These are phyloP conservation scores for Drosophila tripunctata DNA, from an alignment of 2,888 invertebrate genomes.

Conservation along the genomic window DNA sequence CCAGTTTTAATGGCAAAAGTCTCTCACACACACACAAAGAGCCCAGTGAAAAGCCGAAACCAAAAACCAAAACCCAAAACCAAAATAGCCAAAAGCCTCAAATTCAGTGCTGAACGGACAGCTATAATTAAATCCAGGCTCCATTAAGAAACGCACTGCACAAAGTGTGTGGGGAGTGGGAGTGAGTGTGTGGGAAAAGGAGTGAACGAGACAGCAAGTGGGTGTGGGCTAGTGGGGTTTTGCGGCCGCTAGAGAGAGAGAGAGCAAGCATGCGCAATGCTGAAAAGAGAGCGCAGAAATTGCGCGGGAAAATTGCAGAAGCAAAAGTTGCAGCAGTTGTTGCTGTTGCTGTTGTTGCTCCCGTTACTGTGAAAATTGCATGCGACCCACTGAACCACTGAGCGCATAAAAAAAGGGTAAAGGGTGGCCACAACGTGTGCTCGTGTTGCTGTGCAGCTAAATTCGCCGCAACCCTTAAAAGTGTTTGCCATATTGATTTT, in stretches of 20 bases:
- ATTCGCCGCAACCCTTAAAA: slow-evolving; percentile 79
- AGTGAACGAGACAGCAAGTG: too few relatives aligned
- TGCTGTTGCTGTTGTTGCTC: slow-evolving; percentile 23
- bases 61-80: slow-evolving; percentile 1
- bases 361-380: slow-evolving; percentile 40
- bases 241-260: too few relatives aligned
- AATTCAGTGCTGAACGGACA: slow-evolving; percentile 25
- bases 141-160: slow-evolving; percentile 30
- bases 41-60: not conserved
- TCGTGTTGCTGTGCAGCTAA: slow-evolving; percentile 24
- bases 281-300: slow-evolving; percentile 47
- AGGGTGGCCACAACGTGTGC: slow-evolving; percentile 33
- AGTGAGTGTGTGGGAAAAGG: not conserved
- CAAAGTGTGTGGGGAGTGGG: not conserved
- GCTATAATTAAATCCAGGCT: slow-evolving; percentile 60
- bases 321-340: slow-evolving; percentile 32
- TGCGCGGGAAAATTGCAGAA: slow-evolving; percentile 72
- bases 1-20: slow-evolving; percentile 47
- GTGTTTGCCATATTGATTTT: slow-evolving; percentile 77
- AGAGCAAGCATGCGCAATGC: slow-evolving; percentile 45
- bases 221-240: too few relatives aligned
- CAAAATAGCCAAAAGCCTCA: slow-evolving; percentile 15
- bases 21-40: too few relatives aligned
- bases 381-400: slow-evolving; percentile 78
- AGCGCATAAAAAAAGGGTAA: slow-evolving; percentile 19